A percentile compares a stretch with the other conserved stretches of the same genome.
phyloP scores from a whole-genome alignment of 2,113 vertebrate species.

The Ageneiosus marmoratus region DNA sequence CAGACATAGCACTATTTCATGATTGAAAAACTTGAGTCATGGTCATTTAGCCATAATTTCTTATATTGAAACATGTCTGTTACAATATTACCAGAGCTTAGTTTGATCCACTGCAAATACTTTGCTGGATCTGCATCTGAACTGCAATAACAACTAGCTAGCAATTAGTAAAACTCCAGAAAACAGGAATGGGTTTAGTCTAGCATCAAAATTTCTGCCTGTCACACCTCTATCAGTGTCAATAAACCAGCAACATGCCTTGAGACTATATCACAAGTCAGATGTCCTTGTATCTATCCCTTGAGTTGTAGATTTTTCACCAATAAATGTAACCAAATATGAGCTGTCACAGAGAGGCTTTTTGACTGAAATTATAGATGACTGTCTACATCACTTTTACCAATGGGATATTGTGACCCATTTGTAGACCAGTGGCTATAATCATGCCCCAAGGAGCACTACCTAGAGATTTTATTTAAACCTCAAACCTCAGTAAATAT shows the following conservation, averaged over 20 bases:
- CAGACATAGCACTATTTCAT: neutral
- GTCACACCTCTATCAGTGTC: neutral
- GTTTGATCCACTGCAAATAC: neutral
- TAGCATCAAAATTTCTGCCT: neutral
- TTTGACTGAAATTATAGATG: neutral
- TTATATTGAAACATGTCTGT: no score
- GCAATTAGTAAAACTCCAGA: neutral
- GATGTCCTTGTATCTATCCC: neutral
- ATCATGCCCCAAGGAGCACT: no score
- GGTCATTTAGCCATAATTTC: no score
- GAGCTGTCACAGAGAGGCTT: neutral
- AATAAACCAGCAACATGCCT: neutral
- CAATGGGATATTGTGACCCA: neutral
- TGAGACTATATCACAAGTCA: neutral
- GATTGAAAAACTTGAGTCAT: neutral
- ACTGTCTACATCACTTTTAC: neutral
- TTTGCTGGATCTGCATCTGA: neutral
- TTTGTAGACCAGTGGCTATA: neutral
- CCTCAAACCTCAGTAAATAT: no score
- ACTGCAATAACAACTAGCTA: neutral
- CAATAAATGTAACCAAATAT: neutral
- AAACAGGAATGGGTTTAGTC: neutral
- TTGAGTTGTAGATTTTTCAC: neutral
- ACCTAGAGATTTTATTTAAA: no score
- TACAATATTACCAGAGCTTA: neutral